A percentile compares a stretch with the other conserved stretches of the same genome.
phyloP scores from a whole-genome alignment of 2,888 invertebrate genomes.

The Ametastegia equiseti region DNA sequence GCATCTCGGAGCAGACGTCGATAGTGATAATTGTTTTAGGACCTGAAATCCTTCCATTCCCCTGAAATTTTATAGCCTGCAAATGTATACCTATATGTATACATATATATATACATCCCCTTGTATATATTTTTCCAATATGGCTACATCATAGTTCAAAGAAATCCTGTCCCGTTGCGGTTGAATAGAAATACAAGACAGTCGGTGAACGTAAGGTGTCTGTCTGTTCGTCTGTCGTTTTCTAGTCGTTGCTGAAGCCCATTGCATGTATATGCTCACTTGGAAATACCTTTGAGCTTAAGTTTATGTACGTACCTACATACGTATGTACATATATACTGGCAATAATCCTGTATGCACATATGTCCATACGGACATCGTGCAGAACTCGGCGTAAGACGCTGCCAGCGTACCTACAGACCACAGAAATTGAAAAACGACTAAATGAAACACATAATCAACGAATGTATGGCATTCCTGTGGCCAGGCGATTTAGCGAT shows the following conservation, averaged over 20 bases:
- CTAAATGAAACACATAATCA: slow-evolving; percentile 37
- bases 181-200: slow-evolving; percentile 26
- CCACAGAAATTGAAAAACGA: slow-evolving; percentile 46
- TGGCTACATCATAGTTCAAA: not conserved
- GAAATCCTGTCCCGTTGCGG: slow-evolving; percentile 36
- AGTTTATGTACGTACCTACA: slow-evolving; percentile 1
- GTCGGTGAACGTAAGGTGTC: not conserved
- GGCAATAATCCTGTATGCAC: not conserved
- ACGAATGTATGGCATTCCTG: slow-evolving; percentile 44
- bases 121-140: too few species aligned
- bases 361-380: not conserved
- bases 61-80: too few species aligned
- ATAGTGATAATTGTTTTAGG: not conserved
- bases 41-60: too few species aligned
- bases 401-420: too few species aligned
- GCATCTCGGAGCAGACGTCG: not conserved
- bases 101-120: too few species aligned
- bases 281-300: not conserved
- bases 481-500: slow-evolving; percentile 41
- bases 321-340: not conserved
- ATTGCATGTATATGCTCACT: not conserved
- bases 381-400: not conserved
- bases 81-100: too few species aligned
- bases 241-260: slow-evolving; percentile 2
- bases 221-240: slow-evolving; percentile 5